Evolutionary conservation across 2,888 invertebrate genomes (phyloP).

Genomic region (Buathra laborator): DNA sequence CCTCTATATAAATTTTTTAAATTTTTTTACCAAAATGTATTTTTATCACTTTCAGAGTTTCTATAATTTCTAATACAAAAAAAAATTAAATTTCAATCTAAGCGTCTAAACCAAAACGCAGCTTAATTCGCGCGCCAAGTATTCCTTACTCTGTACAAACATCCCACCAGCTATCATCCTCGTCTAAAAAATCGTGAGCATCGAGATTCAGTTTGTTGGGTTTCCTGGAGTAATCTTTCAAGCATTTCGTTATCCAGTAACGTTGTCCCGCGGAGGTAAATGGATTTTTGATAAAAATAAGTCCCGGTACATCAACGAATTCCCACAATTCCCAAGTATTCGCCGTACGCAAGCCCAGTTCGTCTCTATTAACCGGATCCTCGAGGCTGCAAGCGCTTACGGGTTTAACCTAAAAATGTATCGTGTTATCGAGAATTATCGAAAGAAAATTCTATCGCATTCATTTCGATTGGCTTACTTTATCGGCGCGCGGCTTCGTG

Average conservation of each 20-base stretch:
- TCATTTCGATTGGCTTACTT: conserved; percentile 71
- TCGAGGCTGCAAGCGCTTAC: conserved; percentile 64
- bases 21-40: conserved; percentile 69
- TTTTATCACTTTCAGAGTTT: too few relatives aligned
- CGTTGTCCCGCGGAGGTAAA: conserved; percentile 92
- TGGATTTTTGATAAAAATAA: conserved; percentile 93
- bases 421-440: background rate
- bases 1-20: conserved; percentile 73
- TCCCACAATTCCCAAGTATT: conserved; percentile 89
- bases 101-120: too few relatives aligned
- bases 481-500: conserved; percentile 74
- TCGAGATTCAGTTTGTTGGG: conserved; percentile 92
- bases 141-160: conserved; percentile 85
- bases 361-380: background rate
- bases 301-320: conserved; percentile 89
- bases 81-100: too few relatives aligned
- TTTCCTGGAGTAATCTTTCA: conserved; percentile 91
- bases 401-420: conserved; percentile 81
- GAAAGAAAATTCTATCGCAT: background rate
- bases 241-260: conserved; percentile 93
- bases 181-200: conserved; percentile 83
- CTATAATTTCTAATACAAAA: too few relatives aligned
- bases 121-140: too few relatives aligned
- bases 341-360: conserved; percentile 85
- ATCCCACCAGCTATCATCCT: conserved; percentile 89